Percentiles rank a stretch among this genome's conserved stretches.
Conservation (phyloP, 1,140 invertebrate species). For the Microplitis demolitor region DNA sequence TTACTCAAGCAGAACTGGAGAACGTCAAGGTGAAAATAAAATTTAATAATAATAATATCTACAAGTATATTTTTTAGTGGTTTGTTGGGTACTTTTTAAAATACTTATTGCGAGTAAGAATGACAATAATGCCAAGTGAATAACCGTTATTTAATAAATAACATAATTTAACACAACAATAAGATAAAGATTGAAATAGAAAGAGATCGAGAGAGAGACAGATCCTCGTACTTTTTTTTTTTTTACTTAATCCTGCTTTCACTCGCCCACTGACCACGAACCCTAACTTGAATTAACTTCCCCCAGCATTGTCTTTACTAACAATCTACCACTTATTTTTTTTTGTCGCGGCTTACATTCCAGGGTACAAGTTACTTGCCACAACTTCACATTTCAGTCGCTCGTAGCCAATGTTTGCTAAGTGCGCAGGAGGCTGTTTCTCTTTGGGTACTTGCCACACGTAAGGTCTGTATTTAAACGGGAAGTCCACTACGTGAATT, state of each 20-base stretch:
- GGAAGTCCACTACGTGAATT: not conserved
- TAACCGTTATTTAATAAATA: not conserved
- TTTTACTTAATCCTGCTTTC: conserved; percentile 3
- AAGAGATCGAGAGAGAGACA: not conserved
- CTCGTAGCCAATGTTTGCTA: conserved; percentile 73
- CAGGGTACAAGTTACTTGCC: conserved; percentile 73
- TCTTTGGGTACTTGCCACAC: conserved; percentile 85
- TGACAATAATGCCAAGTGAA: not conserved
- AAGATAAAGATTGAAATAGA: not conserved
- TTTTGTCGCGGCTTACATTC: conserved; percentile 58
- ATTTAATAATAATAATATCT: too few relatives aligned
- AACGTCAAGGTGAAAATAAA: conserved; percentile 74
- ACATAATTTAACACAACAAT: too few relatives aligned
- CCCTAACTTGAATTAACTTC: conserved; percentile 10
- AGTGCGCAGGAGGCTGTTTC: conserved; percentile 88
- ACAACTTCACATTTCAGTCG: conserved; percentile 67
- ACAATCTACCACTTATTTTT: conserved; percentile 42
- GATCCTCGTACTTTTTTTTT: not conserved
- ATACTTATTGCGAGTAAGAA: too few relatives aligned
- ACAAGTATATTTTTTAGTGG: not conserved
- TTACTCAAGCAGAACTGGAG: conserved; percentile 81
- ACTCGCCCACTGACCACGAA: not conserved
- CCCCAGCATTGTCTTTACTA: conserved; percentile 38
- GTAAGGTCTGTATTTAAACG: conserved; percentile 75
- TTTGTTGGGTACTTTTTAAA: not conserved